Evolutionary conservation across 2,113 vertebrate species (phyloP), one percentile per base, ranked within the genome.

Genomic region (Corynorhinus townsendii): DNA sequence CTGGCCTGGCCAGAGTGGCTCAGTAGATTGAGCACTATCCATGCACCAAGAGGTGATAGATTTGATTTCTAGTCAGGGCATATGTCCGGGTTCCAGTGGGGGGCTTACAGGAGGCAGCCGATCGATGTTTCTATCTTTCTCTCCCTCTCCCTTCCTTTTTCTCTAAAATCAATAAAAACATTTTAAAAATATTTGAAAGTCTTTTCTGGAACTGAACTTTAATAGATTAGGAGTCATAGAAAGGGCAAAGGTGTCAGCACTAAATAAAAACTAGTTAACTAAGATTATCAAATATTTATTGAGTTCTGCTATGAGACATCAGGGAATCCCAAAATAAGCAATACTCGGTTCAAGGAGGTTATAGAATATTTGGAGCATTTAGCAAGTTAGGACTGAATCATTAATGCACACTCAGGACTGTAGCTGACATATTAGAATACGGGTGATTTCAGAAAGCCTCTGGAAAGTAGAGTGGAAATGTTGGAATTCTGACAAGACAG

Each of bases 181-280:
- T 62, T 28, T 26, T 12, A 62, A 62, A 26, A 22, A 28, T 62
- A 62, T 62, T 62, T 62, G 59, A 62, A 62, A 62, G 59, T 12
- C 24, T 28, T 93, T 95, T 47, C 15, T 93, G 80, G 40, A 86
- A 88, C 10, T 94, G 52, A 97, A 95, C 56, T 96, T 89, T 86
- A 22, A 72, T 93, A 86, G 40, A 93, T 91, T 96, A 93, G 82
- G 14, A 76, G 30, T 84, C 75, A 95, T 12, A 94, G 76, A 80
- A 93, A 96, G 79, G 33, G 22, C 28, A 95, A 94, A 93, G 66
- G 35, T 84, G 56, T 90, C 26, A 64, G 64, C 47, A 89, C 40
- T 91, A 92, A 91, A 85, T 68, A 92, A 93, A 82, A 12, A 1
- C 16, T 79, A 71, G 45, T 92, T 72, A 86, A 80, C 6, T 35